These are phyloP conservation scores for Pao palembangensis DNA, from an alignment of 2,113 vertebrate genomes.

Conservation along the genomic window DNA sequence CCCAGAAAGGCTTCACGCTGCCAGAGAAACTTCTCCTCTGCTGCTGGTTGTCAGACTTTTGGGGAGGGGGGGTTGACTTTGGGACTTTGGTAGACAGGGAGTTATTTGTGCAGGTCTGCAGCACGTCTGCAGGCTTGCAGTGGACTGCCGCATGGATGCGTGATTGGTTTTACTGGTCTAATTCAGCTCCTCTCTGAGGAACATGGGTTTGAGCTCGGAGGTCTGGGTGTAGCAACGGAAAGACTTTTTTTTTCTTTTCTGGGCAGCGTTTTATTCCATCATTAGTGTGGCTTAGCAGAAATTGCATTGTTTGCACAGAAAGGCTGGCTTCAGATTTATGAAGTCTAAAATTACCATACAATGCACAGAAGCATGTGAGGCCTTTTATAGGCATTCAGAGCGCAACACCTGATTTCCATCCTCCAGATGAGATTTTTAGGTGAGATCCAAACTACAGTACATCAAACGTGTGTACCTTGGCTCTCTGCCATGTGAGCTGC, in stretches of 20 bases:
- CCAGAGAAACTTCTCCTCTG: slow-evolving; percentile 56
- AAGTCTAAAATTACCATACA: slow-evolving; percentile 15
- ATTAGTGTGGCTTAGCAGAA: slow-evolving; percentile 23
- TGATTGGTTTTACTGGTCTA: slow-evolving; percentile 73
- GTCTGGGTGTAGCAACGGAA: slow-evolving; percentile 33
- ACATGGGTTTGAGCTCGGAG: slow-evolving; percentile 28
- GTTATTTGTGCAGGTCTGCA: slow-evolving; percentile 65
- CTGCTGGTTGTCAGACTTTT: slow-evolving; percentile 55
- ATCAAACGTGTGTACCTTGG: slow-evolving; percentile 38
- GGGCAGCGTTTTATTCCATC: slow-evolving; percentile 27
- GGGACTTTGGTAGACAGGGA: slow-evolving; percentile 58
- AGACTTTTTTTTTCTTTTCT: slow-evolving; percentile 22
- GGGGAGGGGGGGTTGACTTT: slow-evolving; percentile 13
- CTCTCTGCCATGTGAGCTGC: slow-evolving; percentile 23
- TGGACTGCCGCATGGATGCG: slow-evolving; percentile 64
- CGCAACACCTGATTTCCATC: slow-evolving; percentile 28
- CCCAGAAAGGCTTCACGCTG: slow-evolving; percentile 67
- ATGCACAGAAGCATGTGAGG: slow-evolving; percentile 10
- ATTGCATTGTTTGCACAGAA: slow-evolving; percentile 31
- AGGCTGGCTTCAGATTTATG: slow-evolving; percentile 18
- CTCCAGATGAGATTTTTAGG: slow-evolving; percentile 7
- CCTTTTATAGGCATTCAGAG: slow-evolving; percentile 2
- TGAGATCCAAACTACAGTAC: slow-evolving; percentile 16
- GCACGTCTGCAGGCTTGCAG: slow-evolving; percentile 55
- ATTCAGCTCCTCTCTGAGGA: slow-evolving; percentile 26